phyloP scores from a whole-genome alignment of 2,797 vertebrate species.

The Malurus leucopterus region DNA sequence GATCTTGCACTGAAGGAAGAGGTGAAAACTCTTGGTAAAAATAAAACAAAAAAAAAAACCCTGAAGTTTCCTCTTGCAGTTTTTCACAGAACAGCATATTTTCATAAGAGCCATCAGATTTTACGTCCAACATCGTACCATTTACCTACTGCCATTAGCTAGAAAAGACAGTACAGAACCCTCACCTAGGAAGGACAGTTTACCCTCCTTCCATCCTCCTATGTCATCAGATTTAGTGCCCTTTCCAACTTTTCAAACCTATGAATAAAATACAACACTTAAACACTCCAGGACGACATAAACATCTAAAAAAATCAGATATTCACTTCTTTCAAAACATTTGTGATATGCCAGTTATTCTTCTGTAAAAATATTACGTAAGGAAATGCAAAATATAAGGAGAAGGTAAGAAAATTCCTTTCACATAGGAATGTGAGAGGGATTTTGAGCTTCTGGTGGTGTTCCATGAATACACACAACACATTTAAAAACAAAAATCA shows the following conservation, averaged over 20 bases:
- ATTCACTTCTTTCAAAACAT: neutral
- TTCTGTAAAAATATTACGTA: neutral
- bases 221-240: neutral
- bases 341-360: neutral
- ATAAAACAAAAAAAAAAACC: neutral
- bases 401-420: neutral
- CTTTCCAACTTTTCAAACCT: neutral
- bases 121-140: neutral
- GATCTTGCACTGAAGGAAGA: neutral
- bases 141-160: neutral
- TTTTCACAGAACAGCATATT: neutral
- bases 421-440: rapidly evolving
- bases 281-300: neutral
- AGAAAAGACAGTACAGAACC: neutral
- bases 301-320: neutral
- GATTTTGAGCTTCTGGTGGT: neutral
- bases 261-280: neutral
- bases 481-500: neutral
- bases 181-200: neutral
- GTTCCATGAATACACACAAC: neutral
- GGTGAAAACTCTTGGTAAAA: neutral
- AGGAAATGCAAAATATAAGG: neutral
- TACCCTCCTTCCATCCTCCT: neutral
- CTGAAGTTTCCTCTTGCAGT: neutral
- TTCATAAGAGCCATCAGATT: neutral